Conservation (phyloP, 2,113 vertebrate genomes). For the Leucoraja erinaceus region DNA sequence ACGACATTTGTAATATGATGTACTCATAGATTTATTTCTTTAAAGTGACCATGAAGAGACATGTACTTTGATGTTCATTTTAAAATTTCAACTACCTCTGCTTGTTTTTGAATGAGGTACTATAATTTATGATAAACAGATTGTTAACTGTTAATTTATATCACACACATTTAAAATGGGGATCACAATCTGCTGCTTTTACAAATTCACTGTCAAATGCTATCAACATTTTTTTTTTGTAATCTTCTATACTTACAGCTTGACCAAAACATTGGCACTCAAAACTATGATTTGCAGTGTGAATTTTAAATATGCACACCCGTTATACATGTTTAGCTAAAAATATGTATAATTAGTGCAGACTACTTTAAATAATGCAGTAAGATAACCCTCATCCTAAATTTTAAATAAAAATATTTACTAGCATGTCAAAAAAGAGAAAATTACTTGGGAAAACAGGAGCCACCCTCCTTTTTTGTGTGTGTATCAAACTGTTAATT, state of each 20-base stretch:
- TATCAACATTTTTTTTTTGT: neutral
- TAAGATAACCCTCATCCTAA: neutral
- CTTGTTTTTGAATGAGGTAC: neutral
- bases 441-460: neutral
- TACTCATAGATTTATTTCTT: too few species aligned
- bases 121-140: neutral
- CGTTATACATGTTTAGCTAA: neutral
- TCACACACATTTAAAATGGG: neutral
- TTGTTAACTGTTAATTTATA: neutral
- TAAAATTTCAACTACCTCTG: neutral
- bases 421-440: neutral
- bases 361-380: conserved; percentile 11
- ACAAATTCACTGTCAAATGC: neutral
- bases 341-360: neutral
- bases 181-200: neutral
- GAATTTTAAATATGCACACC: neutral
- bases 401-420: neutral
- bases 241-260: neutral
- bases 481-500: neutral
- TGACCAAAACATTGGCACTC: neutral
- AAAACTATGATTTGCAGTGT: conserved; percentile 4
- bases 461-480: too few species aligned
- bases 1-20: neutral
- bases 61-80: neutral
- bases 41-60: too few species aligned